phyloP scores from a whole-genome alignment of 2,797 vertebrate genomes.

The Amblyopsis hoosieri region DNA sequence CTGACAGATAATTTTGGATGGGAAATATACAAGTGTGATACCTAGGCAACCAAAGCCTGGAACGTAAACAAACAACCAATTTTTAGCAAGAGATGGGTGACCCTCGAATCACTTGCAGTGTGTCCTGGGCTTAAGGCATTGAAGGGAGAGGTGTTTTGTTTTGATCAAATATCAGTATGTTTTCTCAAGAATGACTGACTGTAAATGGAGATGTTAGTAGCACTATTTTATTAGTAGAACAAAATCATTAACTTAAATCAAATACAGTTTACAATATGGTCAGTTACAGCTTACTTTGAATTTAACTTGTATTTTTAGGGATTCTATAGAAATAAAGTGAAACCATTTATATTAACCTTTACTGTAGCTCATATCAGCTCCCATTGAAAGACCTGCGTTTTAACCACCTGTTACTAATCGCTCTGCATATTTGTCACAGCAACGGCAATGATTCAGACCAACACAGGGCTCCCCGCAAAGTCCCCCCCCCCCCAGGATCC shows the following conservation, averaged over 20 bases:
- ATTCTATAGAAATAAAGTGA: slow-evolving; percentile 52
- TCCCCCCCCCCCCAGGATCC: slow-evolving; percentile 66
- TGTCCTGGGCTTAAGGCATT: too few relatives aligned
- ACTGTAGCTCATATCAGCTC: slow-evolving; percentile 46
- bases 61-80: too few relatives aligned
- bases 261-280: not conserved
- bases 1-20: too few relatives aligned
- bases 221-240: too few relatives aligned
- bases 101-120: too few relatives aligned
- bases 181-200: too few relatives aligned
- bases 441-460: slow-evolving; percentile 72
- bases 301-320: slow-evolving; percentile 15
- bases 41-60: too few relatives aligned
- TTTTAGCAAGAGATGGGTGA: too few relatives aligned
- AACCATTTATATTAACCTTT: slow-evolving; percentile 63
- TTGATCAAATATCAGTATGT: too few relatives aligned
- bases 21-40: too few relatives aligned
- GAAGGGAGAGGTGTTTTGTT: too few relatives aligned
- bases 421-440: slow-evolving; percentile 67
- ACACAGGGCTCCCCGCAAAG: slow-evolving; percentile 54
- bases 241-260: too few relatives aligned
- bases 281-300: not conserved
- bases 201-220: not conserved
- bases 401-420: slow-evolving; percentile 80
- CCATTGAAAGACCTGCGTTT: slow-evolving; percentile 61